Evolutionary conservation across 2,113 vertebrate species (phyloP), one percentile per base, ranked within the genome.

Genomic region (Hemichromis elongatus): DNA sequence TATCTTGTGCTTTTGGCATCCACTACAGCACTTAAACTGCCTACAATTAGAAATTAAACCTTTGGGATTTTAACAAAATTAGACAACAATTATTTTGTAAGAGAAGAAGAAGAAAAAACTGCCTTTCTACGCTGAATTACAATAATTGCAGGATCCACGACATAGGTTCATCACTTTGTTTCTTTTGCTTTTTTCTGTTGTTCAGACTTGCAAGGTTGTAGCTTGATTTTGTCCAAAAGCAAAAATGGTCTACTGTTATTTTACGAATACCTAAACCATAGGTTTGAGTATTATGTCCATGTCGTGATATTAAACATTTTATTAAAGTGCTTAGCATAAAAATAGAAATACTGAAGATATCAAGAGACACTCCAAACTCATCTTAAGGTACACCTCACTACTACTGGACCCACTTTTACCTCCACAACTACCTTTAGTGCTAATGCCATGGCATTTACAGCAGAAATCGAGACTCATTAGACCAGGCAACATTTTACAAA

Each of bases 51-150:
- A 50, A 75, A 16, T 30, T 28, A n/a, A 75, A 75, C 68, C 68
- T 50, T 75, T 75, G 68, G 68, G 68, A 75, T 13, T 75, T 75
- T 30, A 75, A 75, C 45, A 50, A 30, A 75, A 75, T 50, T 19
- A 75, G 26, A 75, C 45, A 54, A 21, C n/a, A 75, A 47, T 50
- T 75, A 75, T 50, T 50, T 75, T n/a, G 26, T 50, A 12, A 50
- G 5, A 73, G 14, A 66, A 66, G 7, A 40, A 40, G 61, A 45
- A 6, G 7, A 47, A 73, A 73, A 28, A 73, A 50, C 24, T 5
- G 21, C 24, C 9, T 19, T 73, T 73, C 24, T 11, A 7, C 21
- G 47, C 24, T 0, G 2, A 45, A 47, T 73, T 73, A 19, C 14
- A 19, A 73, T 50, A 75, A 12, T 75, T 12, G 24, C 24, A 50